Evolutionary conservation across 2,888 invertebrate species (phyloP).

Genomic region (Cantharis nigra): DNA sequence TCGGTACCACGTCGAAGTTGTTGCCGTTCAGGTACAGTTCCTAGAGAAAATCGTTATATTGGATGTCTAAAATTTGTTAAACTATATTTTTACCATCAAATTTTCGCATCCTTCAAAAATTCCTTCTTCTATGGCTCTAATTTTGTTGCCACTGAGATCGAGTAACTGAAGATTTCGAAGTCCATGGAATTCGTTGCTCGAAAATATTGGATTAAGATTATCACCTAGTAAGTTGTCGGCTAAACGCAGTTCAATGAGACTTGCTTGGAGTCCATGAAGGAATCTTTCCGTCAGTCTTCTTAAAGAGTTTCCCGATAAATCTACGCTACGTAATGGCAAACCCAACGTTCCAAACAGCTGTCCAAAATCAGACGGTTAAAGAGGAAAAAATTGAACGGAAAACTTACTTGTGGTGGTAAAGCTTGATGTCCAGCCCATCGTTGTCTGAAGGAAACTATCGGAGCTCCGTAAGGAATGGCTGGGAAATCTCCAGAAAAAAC

Average conservation of each 20-base stretch:
- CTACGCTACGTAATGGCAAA: conserved; percentile 74
- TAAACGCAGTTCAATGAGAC: conserved; percentile 71
- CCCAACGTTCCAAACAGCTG: conserved; percentile 73
- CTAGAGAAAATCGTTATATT: conserved; percentile 55
- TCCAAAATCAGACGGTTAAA: neutral
- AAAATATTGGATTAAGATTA: conserved; percentile 88
- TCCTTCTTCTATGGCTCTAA: conserved; percentile 84
- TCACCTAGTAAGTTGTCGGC: conserved; percentile 87
- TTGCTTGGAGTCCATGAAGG: conserved; percentile 68
- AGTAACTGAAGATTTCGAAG: conserved; percentile 72
- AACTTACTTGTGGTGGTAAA: conserved; percentile 72
- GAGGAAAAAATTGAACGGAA: neutral
- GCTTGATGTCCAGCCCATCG: conserved; percentile 80
- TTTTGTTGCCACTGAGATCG: conserved; percentile 80
- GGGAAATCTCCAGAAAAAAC: conserved; percentile 82
- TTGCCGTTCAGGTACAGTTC: conserved; percentile 82
- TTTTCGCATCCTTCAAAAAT: conserved; percentile 81
- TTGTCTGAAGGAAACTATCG: conserved; percentile 80
- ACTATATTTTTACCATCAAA: conserved; percentile 62
- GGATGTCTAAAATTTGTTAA: neutral
- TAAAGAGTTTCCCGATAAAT: conserved; percentile 82
- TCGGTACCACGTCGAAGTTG: conserved; percentile 75
- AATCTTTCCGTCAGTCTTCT: conserved; percentile 78
- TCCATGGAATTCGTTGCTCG: conserved; percentile 81
- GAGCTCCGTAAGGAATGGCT: conserved; percentile 76